A percentile compares a stretch with the other conserved stretches of the same genome.
Evolutionary conservation across 2,797 vertebrate genomes (phyloP).

Genomic region (Amblyopsis hoosieri): DNA sequence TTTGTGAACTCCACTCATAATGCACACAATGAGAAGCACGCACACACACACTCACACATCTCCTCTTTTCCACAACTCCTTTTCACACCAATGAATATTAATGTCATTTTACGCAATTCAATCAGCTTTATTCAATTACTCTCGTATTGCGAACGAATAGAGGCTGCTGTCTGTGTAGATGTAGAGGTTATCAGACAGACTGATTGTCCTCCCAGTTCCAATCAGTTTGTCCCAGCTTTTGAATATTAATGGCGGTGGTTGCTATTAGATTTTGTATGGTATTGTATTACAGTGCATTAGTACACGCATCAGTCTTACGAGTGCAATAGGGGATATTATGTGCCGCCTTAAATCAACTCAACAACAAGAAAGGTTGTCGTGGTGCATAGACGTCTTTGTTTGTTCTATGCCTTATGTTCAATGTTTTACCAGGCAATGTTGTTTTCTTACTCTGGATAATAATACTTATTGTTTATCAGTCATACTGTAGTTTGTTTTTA

Average conservation of each 20-base stretch:
- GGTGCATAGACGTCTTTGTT: too few relatives aligned
- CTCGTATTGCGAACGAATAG: conserved; percentile 3
- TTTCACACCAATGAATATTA: conserved; percentile 12
- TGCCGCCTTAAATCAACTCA: background rate
- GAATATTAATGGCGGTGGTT: background rate
- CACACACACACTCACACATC: background rate
- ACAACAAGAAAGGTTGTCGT: background rate
- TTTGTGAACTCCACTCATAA: background rate
- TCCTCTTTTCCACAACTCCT: conserved; percentile 2
- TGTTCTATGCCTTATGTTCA: too few relatives aligned
- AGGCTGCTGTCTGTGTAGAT: background rate
- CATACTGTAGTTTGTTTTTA: too few relatives aligned
- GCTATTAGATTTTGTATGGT: conserved; percentile 3
- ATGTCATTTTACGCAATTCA: conserved; percentile 10
- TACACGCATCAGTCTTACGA: conserved; percentile 9
- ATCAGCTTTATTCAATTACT: conserved; percentile 14
- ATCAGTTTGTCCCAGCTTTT: background rate
- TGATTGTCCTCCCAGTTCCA: background rate
- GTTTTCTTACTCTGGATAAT: too few relatives aligned
- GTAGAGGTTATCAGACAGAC: conserved; percentile 1
- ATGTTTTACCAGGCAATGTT: too few relatives aligned
- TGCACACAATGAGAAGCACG: background rate
- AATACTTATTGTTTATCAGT: too few relatives aligned
- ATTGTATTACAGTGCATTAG: conserved; percentile 8
- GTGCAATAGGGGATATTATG: background rate